Evolutionary conservation across 2,113 vertebrate species (phyloP), one percentile per base, ranked within the genome.

Genomic region (Nothocercus julius): DNA sequence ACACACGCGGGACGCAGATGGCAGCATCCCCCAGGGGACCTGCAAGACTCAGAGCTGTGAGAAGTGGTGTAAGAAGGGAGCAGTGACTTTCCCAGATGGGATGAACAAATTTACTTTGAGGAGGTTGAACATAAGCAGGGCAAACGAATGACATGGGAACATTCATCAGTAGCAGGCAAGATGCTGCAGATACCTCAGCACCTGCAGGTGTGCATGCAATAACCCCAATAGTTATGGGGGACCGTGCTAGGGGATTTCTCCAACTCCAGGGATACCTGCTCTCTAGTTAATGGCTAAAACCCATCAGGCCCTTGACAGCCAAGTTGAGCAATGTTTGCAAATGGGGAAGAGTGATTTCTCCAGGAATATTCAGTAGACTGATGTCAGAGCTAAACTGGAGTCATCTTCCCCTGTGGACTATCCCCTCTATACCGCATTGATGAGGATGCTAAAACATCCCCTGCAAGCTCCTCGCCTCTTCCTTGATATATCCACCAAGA

Each of bases 381-480:
- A 72, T 30, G 18, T 34, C 24, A 53, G 18, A 38, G 64, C 7
- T 40, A 2, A 59, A 67, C 1, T 34, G 70, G 28, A 56, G 28
- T 8, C 28, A 32, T 30, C 53, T 56, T 28, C 28, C 53, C 53
- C 30, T 63, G 7, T 27, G 72, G 63, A 42, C 7, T 25, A 22
- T 28, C 25, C 18, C 16, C 8, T 20, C 17, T 45, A 1, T 7
- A 22, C 2, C 5, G 4, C 7, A 1, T 0, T 0, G 2, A 5
- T 27, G 19, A 51, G 30, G 30, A 27, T 22, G 5, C 7, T 32
- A 2, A 62, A 2, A 18, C 18, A 34, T 49, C 3, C 18, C 45
- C 14, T 51, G 38, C 2, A 5, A 62, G 5, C 8, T 5, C 11
- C 16, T 22, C 25, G 2, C 4, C 6, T 59, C 49, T 3, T 13